A percentile compares a stretch with the other conserved stretches of the same genome.
Conservation (phyloP, 2,113 vertebrate species). For the Tragelaphus scriptus region DNA sequence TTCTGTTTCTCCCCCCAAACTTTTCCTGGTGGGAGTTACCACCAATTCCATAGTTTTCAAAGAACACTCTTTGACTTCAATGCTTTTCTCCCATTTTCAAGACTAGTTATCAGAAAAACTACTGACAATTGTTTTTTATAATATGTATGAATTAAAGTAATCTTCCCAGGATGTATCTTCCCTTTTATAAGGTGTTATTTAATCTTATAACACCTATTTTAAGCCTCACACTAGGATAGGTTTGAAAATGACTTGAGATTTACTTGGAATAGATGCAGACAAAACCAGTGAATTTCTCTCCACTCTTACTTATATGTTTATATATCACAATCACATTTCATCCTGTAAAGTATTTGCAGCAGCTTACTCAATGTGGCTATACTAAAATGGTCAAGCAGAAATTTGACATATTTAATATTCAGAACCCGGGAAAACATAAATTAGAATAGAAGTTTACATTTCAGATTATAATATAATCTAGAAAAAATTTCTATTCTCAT, state of each 20-base stretch:
- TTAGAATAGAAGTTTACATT: not conserved
- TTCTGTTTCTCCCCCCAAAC: not conserved
- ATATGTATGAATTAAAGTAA: not conserved
- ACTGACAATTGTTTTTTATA: not conserved
- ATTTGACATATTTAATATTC: conserved; percentile 4
- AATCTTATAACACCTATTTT: not conserved
- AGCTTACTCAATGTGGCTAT: not conserved
- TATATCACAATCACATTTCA: not conserved
- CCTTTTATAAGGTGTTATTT: not conserved
- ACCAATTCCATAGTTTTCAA: not conserved
- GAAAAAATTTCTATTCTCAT: not conserved
- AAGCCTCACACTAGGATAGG: not conserved
- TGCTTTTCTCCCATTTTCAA: not conserved
- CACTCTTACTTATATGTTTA: not conserved
- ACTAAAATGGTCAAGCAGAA: not conserved
- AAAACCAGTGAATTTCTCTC: not conserved
- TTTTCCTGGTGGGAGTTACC: not conserved
- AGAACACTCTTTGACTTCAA: not conserved
- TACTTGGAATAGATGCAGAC: not conserved
- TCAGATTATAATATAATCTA: not conserved
- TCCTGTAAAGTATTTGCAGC: not conserved
- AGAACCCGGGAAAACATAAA: not conserved
- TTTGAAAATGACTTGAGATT: not conserved
- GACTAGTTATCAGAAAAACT: not conserved
- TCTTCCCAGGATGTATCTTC: not conserved